Evolutionary conservation across 2,113 vertebrate species (phyloP).

Genomic region (Xenopus borealis): DNA sequence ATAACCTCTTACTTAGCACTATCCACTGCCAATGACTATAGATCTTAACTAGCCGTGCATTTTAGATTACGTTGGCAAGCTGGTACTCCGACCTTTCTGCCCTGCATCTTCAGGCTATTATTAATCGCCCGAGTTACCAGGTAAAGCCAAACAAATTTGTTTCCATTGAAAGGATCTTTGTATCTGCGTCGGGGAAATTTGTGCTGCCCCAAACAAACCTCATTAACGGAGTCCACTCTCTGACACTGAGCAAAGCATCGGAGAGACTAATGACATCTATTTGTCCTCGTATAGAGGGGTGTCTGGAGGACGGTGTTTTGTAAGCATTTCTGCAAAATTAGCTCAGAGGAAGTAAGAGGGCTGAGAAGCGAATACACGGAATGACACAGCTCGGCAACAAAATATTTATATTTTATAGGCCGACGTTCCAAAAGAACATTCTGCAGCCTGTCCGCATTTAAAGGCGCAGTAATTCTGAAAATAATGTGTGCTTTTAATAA

Average conservation of each 20-base stretch:
- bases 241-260: conserved; percentile 75
- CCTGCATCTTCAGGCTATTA: conserved; percentile 83
- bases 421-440: too few species aligned
- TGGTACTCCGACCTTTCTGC: conserved; percentile 73
- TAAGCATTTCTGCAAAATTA: conserved; percentile 51
- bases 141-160: conserved; percentile 97
- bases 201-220: conserved; percentile 92
- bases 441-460: too few species aligned
- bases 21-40: conserved; percentile 29
- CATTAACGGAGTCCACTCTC: conserved; percentile 88
- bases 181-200: conserved; percentile 88
- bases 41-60: conserved; percentile 55
- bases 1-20: conserved; percentile 61
- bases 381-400: too few species aligned
- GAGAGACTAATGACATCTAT: conserved; percentile 74
- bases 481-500: too few species aligned
- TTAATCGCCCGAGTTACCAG: conserved; percentile 93
- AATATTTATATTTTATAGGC: too few species aligned
- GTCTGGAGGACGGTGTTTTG: conserved; percentile 36
- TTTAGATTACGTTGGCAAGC: conserved; percentile 64
- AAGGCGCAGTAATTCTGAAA: too few species aligned
- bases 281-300: conserved; percentile 67
- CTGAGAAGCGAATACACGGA: too few species aligned
- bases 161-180: conserved; percentile 91
- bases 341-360: too few species aligned